These are phyloP conservation scores for Metopia argyrocephala DNA, from an alignment of 2,888 invertebrate genomes.

Conservation along the genomic window DNA sequence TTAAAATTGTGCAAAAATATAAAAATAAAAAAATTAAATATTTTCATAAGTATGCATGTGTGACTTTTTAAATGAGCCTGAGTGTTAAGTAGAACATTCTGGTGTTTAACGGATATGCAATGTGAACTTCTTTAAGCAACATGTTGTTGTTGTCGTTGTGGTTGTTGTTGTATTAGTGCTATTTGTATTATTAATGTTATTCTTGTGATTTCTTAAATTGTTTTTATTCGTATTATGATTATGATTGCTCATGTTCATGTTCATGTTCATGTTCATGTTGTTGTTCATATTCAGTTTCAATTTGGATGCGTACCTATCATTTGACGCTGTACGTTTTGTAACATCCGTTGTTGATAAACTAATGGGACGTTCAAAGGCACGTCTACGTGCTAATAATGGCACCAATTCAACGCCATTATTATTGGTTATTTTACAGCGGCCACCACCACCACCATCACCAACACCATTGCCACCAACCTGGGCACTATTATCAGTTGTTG, in stretches of 20 bases:
- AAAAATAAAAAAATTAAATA: no score
- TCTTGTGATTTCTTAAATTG: conserved; percentile 48
- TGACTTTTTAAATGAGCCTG: not conserved
- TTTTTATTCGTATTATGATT: conserved; percentile 55
- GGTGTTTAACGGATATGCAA: conserved; percentile 75
- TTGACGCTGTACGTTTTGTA: conserved; percentile 77
- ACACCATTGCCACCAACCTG: conserved; percentile 15
- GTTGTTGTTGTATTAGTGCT: conserved; percentile 58
- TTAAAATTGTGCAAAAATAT: no score
- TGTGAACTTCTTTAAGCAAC: conserved; percentile 78
- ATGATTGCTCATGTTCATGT: conserved; percentile 69
- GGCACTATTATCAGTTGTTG: conserved; percentile 64
- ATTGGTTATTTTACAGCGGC: conserved; percentile 66
- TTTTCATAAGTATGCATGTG: not conserved
- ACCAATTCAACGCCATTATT: conserved; percentile 87
- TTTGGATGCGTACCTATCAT: conserved; percentile 78
- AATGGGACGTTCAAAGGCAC: conserved; percentile 80
- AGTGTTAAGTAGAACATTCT: not conserved
- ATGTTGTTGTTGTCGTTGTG: conserved; percentile 64
- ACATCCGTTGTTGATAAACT: conserved; percentile 81
- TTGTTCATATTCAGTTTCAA: conserved; percentile 67
- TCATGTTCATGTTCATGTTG: conserved; percentile 63
- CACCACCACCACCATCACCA: conserved; percentile 16
- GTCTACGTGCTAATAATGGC: conserved; percentile 85
- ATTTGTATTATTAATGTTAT: conserved; percentile 45